phyloP scores from a whole-genome alignment of 2,113 vertebrate genomes.

The Archocentrus centrarchus region DNA sequence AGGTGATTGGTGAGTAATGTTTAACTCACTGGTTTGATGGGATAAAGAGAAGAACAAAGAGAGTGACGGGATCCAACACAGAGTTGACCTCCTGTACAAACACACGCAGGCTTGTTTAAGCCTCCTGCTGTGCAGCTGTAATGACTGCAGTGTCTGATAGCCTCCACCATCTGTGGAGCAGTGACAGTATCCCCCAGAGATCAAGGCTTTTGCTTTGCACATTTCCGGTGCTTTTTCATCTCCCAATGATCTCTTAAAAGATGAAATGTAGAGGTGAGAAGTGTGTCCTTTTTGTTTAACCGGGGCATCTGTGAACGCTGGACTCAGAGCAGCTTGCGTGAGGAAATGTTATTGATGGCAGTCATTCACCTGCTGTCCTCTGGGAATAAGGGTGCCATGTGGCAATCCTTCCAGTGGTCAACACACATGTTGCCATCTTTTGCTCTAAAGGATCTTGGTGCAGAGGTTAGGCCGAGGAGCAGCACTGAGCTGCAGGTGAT shows the following conservation, averaged over 20 bases:
- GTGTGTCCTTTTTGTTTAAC: constrained; percentile 49
- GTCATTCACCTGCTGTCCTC: constrained; percentile 21
- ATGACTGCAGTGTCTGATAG: constrained; percentile 27
- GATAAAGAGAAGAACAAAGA: constrained; percentile 12
- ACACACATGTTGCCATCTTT: neutral
- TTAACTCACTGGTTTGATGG: constrained; percentile 2
- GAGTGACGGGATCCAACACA: neutral
- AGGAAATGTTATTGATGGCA: constrained; percentile 39
- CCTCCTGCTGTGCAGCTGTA: constrained; percentile 46
- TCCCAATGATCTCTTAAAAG: constrained; percentile 32
- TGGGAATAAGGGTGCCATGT: constrained; percentile 20
- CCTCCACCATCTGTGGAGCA: constrained; percentile 63
- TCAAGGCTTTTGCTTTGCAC: constrained; percentile 11
- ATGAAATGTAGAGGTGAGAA: constrained; percentile 28
- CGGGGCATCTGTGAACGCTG: neutral
- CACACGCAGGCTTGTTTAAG: constrained; percentile 30
- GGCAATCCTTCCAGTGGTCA: neutral
- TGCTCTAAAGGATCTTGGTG: neutral
- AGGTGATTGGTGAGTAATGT: constrained; percentile 22
- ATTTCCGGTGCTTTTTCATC: constrained; percentile 42
- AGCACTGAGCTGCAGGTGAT: neutral
- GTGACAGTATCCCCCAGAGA: constrained; percentile 18
- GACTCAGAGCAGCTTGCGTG: constrained; percentile 28
- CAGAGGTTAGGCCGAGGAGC: neutral
- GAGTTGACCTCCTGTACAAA: constrained; percentile 2